A percentile compares a stretch with the other conserved stretches of the same genome.
Conservation (phyloP, 2,888 invertebrate species). For the Ptilodon capucinus region DNA sequence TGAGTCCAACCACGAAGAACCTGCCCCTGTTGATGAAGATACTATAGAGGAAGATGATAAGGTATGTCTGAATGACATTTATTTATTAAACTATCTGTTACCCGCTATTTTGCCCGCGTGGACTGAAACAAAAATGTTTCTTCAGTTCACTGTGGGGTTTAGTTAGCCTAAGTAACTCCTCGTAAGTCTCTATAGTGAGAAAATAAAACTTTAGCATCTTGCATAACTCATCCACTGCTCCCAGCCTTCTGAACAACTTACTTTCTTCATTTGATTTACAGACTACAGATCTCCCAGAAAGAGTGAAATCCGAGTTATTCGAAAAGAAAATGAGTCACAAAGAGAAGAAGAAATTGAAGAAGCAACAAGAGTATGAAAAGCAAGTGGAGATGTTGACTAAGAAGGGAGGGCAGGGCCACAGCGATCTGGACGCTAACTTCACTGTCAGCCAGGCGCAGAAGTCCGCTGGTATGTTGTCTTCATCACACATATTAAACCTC, state of each 20-base stretch:
- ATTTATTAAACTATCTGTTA: too few species aligned
- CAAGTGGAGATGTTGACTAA: conserved; percentile 92
- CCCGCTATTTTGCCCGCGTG: too few species aligned
- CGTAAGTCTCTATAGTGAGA: too few species aligned
- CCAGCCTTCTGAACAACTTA: too few species aligned
- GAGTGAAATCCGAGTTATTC: conserved; percentile 56
- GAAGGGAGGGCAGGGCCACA: conserved; percentile 94
- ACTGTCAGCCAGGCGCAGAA: conserved; percentile 94
- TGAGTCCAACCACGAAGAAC: conserved; percentile 36
- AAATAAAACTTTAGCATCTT: too few species aligned
- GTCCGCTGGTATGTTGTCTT: conserved; percentile 76
- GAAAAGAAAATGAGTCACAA: conserved; percentile 94
- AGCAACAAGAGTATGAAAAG: conserved; percentile 93
- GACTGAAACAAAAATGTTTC: too few species aligned
- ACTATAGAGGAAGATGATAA: conserved; percentile 48
- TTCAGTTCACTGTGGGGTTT: too few species aligned
- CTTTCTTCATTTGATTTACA: conserved; percentile 11
- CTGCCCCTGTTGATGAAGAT: conserved; percentile 44
- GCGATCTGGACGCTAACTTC: conserved; percentile 96
- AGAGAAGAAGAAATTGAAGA: conserved; percentile 95
- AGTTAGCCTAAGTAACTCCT: too few species aligned
- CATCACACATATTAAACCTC: background rate
- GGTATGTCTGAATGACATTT: conserved; percentile 42
- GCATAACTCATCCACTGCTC: too few species aligned
- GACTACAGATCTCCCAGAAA: conserved; percentile 45